Base-by-base conservation (phyloP, 30 jellyfish, hydroid and myxozoan species). In the Rhopilema esculentum region DNA sequence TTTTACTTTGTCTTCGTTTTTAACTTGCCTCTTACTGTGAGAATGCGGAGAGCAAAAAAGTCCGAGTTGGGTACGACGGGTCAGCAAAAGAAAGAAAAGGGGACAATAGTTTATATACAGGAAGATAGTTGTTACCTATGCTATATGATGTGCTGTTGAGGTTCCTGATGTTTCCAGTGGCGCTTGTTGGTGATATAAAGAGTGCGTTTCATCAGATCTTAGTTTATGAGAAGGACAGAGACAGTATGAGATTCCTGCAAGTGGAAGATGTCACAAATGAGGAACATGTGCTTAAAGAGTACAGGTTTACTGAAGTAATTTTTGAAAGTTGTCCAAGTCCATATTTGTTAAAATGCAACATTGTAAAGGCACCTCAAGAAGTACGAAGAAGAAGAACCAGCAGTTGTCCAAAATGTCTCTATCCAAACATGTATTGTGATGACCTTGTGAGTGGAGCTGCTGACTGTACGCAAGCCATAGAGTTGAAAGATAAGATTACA, bases 301-400 rank as follows among this genome's bases (percentile, higher is more conserved):
- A 80, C 73, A 66, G 75, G 82, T 80, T 79, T 24, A 57, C 79
- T 24, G 53, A 62, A 79, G 89, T 79, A 16, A 57, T 79, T 0
- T 79, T 79, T 80, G 82, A 83, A 49, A 68, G 82, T 33, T 62
- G 90, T 20, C 90, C 90, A 32, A 80, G 83, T 68, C 86, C 86
- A 20, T 83, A 68, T 53, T 17, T 83, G 78, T 66, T 83, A 40
- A 32, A 83, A 82, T 9, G 73, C 74, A 66, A 71, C 92, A 68
- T 31, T 70, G 69, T 31, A 28, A 48, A 49, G 70, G 26, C 92
- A 83, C 32, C 77, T 71, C n/a, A 83, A 70, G 76, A 70, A 49
- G 48, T 83, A 67, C 86, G 86, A 70, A 71, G 92, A 83, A 50
- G 49, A 49, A 48, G 83, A 48, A 2, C 82, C 82, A 64, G 72